Evolutionary conservation across 2,888 invertebrate genomes (phyloP).

Genomic region (Agriopis aurantiaria): DNA sequence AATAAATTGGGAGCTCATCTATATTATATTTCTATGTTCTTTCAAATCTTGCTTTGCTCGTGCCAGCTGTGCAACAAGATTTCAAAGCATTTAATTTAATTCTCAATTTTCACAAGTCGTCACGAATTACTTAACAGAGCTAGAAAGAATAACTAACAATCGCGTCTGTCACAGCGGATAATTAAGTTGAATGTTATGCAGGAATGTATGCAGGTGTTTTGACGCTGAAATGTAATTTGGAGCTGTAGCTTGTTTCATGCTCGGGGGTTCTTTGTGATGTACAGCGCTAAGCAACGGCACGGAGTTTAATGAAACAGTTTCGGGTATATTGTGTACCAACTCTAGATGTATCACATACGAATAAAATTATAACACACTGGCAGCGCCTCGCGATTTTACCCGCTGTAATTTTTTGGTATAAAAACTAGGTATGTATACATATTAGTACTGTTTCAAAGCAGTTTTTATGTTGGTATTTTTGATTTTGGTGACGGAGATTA

Average conservation of each 20-base stretch:
- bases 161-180: conserved; percentile 8
- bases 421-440: no score
- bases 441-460: no score
- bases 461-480: no score
- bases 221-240: conserved; percentile 23
- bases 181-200: conserved; percentile 16
- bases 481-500: no score
- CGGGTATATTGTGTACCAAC: background rate
- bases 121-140: conserved; percentile 10
- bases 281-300: conserved; percentile 2
- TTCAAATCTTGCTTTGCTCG: background rate
- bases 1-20: no score
- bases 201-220: conserved; percentile 28
- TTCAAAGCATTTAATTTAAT: conserved; percentile 33
- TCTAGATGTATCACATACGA: background rate
- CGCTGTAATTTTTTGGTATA: no score
- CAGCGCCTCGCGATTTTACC: background rate
- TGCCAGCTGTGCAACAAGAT: background rate
- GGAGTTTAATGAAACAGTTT: conserved; percentile 5
- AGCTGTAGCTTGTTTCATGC: conserved; percentile 7
- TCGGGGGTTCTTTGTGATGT: conserved; percentile 10
- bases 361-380: background rate
- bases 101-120: conserved; percentile 24
- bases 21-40: no score
- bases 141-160: conserved; percentile 37